Base-by-base conservation (phyloP, 1,140 invertebrate species). In the Lanistes nyassanus region DNA sequence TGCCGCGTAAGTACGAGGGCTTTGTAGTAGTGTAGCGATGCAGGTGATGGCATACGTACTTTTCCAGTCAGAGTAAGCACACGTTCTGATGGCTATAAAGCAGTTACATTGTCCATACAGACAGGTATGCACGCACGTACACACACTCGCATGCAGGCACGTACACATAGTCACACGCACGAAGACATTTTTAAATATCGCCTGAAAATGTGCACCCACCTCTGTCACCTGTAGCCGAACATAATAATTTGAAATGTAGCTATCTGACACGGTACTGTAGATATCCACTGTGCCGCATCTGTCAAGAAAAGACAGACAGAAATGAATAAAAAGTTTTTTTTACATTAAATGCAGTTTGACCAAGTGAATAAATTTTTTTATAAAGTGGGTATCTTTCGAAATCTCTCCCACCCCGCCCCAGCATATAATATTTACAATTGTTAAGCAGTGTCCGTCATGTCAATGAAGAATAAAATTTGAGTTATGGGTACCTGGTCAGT, bases 201-300 rank as follows among this genome's bases (percentile, higher is more conserved):
- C 42, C 19, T 47, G 0, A 47, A 47, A 47, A 39, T 42, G 6
- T 16, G 34, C 1, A 39, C 36, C 29, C 47, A 71, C 69, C 69
- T 71, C 47, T 58, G 69, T 55, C 3, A 71, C 34, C 7, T 71
- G 55, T 3, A 71, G 53, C 2, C 42, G 42, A 13, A 47, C 42
- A 47, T 47, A 47, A 47, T 47, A 47, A 47, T 71, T 56, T 34
- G 34, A 37, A 11, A 71, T 7, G n/a, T 56, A 71, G 34, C 69
- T 71, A 55, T 55, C 53, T 51, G 69, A 56, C 29, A 55, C 29
- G 9, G 31, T 23, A 36, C 2, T 55, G 69, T 58, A 71, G 69
- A 71, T 55, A n/a, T 31, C 51, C 31, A 71, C n/a, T 11, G 26
- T 37, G 3, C 69, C 53, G n/a, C 69, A 71, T 34, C 69, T 71